Conservation (phyloP, 92 coral and sea anemone genomes). For the Ricordea florida region DNA sequence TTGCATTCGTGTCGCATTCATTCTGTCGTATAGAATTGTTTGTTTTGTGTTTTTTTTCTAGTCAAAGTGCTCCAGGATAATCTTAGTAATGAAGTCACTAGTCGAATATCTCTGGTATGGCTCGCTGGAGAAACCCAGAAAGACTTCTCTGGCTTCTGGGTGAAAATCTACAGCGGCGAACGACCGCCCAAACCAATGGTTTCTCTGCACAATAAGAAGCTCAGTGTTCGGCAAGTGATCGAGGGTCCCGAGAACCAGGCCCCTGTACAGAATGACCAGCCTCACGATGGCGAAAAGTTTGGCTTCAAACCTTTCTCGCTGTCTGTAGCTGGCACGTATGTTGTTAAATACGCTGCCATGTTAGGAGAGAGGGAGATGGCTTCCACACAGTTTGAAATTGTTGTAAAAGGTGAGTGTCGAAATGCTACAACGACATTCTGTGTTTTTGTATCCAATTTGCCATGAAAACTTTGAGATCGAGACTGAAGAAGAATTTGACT, state of each 20-base stretch:
- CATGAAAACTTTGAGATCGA: no score
- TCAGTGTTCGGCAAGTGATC: slow-evolving; percentile 62
- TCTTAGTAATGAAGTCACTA: slow-evolving; percentile 44
- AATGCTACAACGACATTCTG: neutral
- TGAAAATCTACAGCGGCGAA: slow-evolving; percentile 80
- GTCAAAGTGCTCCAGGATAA: slow-evolving; percentile 63
- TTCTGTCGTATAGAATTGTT: no score
- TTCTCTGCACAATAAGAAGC: slow-evolving; percentile 68
- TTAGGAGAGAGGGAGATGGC: slow-evolving; percentile 76
- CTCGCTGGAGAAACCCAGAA: slow-evolving; percentile 72
- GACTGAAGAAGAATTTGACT: no score
- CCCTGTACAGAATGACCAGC: slow-evolving; percentile 77
- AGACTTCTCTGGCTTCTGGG: slow-evolving; percentile 77
- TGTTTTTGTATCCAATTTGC: neutral
- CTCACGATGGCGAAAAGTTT: slow-evolving; percentile 76
- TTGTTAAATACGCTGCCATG: slow-evolving; percentile 59
- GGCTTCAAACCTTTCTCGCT: slow-evolving; percentile 84
- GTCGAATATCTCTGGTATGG: slow-evolving; percentile 52
- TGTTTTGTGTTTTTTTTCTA: neutral
- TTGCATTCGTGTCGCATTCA: no score
- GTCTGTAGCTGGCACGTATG: slow-evolving; percentile 63
- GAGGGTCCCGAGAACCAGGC: slow-evolving; percentile 78
- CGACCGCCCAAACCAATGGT: slow-evolving; percentile 69
- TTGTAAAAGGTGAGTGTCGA: slow-evolving; percentile 67
- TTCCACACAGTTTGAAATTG: slow-evolving; percentile 59